Evolutionary conservation across 2,888 invertebrate species (phyloP).

Genomic region (Temnothorax rugatulus): DNA sequence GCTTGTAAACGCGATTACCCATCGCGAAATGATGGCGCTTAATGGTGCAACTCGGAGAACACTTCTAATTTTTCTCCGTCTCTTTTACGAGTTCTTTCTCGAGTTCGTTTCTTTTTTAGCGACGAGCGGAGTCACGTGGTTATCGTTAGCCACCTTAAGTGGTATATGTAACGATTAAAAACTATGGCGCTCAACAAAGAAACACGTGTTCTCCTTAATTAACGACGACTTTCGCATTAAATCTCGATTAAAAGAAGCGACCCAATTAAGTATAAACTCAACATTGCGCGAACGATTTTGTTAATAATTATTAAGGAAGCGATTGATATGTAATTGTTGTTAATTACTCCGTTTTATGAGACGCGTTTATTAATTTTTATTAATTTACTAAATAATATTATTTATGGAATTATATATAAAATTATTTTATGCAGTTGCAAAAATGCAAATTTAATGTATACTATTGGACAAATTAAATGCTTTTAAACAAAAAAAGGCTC

Average conservation of each 20-base stretch:
- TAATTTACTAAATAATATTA: neutral
- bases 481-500: neutral
- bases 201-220: neutral
- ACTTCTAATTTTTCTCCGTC: neutral
- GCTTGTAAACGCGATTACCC: constrained; percentile 28
- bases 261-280: constrained; percentile 12
- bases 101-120: constrained; percentile 20
- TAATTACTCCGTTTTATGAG: neutral
- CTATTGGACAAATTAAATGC: neutral
- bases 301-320: constrained; percentile 10
- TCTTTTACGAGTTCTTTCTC: constrained; percentile 16
- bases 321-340: neutral
- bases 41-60: constrained; percentile 22
- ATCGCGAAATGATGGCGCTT: constrained; percentile 6
- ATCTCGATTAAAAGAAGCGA: neutral
- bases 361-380: neutral
- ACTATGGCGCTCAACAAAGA: constrained; percentile 13
- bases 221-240: constrained; percentile 6
- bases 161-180: constrained; percentile 8
- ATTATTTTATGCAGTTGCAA: constrained; percentile 1
- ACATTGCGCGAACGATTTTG: neutral
- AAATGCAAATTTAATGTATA: neutral
- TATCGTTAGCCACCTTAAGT: constrained; percentile 14
- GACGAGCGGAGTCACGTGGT: neutral
- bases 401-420: neutral